A percentile compares a stretch with the other conserved stretches of the same genome.
Evolutionary conservation across 2,113 vertebrate genomes (phyloP).

Genomic region (Suncus etruscus): DNA sequence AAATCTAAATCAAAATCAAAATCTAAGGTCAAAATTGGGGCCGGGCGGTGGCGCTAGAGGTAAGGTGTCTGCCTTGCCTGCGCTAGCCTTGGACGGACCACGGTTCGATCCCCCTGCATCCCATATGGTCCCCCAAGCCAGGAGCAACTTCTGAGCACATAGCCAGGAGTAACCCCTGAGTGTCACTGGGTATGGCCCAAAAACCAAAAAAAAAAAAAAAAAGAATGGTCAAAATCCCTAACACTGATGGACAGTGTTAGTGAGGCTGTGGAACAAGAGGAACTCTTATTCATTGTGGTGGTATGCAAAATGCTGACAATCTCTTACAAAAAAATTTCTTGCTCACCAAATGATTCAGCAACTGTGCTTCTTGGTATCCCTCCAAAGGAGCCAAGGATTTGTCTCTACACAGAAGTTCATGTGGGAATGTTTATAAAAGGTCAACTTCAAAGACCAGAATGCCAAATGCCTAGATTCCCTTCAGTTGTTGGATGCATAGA

Average conservation of each 20-base stretch:
- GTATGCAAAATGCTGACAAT: neutral
- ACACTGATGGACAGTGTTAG: neutral
- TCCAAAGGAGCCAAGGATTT: neutral
- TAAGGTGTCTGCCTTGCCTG: too few species aligned
- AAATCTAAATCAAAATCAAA: too few species aligned
- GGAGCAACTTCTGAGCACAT: too few species aligned
- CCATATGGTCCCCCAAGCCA: too few species aligned
- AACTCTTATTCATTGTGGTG: neutral
- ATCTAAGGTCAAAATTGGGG: too few species aligned
- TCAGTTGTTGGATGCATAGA: constrained; percentile 6
- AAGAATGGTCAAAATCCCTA: neutral
- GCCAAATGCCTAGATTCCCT: neutral
- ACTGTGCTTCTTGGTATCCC: neutral
- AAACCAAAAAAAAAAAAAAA: too few species aligned
- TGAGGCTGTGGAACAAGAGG: neutral
- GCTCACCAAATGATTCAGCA: neutral
- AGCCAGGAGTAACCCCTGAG: too few species aligned
- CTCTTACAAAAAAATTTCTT: neutral
- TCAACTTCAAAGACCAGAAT: neutral
- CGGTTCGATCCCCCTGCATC: too few species aligned
- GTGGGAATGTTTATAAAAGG: neutral
- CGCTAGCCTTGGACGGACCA: too few species aligned
- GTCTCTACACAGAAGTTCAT: neutral
- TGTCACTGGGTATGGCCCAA: too few species aligned
- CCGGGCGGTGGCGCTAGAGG: too few species aligned